These are phyloP conservation scores for Pristionchus maxplancki DNA, from an alignment of 2,888 invertebrate genomes.

Conservation along the genomic window DNA sequence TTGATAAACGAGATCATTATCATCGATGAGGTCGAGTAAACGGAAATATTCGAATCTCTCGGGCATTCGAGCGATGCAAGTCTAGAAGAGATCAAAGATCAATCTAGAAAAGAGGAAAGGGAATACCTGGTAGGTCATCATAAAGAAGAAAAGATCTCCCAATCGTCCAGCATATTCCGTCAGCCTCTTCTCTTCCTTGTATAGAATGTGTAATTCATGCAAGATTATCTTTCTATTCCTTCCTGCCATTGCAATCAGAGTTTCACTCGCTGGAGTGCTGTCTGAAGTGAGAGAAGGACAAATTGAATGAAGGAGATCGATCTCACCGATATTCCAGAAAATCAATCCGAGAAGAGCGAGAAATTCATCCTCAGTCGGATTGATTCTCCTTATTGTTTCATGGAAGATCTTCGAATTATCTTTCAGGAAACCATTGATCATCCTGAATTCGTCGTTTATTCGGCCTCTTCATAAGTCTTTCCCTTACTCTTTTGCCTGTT, in stretches of 20 bases:
- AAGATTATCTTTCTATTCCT: background rate
- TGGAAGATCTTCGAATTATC: slow-evolving; percentile 17
- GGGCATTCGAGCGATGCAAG: slow-evolving; percentile 16
- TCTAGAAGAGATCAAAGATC: slow-evolving; percentile 15
- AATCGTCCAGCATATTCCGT: slow-evolving; percentile 34
- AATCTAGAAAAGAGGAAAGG: background rate
- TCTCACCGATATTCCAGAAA: slow-evolving; percentile 48
- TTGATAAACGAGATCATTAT: slow-evolving; percentile 2
- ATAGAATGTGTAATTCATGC: slow-evolving; percentile 37
- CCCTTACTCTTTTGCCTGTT: slow-evolving; percentile 17
- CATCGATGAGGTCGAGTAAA: slow-evolving; percentile 38
- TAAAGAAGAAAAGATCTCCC: slow-evolving; percentile 38
- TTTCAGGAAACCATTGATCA: background rate
- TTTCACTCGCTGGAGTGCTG: slow-evolving; percentile 36
- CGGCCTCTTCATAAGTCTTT: too few relatives aligned
- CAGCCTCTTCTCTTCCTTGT: slow-evolving; percentile 31
- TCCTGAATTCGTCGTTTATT: background rate
- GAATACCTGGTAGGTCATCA: slow-evolving; percentile 41
- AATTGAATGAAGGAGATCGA: background rate
- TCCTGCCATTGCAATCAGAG: background rate
- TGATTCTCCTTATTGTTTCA: slow-evolving; percentile 10
- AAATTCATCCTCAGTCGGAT: slow-evolving; percentile 46
- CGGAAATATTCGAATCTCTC: slow-evolving; percentile 40
- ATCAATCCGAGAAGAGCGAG: slow-evolving; percentile 35
- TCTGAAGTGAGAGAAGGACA: background rate